A percentile compares a stretch with the other conserved stretches of the same genome.
These are phyloP conservation scores for Oligia strigilis DNA, from an alignment of 2,888 invertebrate species.

Conservation along the genomic window DNA sequence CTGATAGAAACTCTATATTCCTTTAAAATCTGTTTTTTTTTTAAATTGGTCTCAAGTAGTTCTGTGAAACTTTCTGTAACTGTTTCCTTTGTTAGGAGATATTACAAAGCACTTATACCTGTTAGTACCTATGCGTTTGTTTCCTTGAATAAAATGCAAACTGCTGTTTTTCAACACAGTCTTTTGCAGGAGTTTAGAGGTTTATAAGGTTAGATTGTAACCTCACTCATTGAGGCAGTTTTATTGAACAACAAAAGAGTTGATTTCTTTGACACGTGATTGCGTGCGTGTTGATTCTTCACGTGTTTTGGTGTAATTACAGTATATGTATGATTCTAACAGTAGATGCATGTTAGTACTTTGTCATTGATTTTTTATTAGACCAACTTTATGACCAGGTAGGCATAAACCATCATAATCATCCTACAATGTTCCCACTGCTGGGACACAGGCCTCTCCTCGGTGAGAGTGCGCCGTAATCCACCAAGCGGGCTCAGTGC, in stretches of 20 bases:
- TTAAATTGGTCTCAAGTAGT: constrained; percentile 22
- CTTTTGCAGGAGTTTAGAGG: too few relatives aligned
- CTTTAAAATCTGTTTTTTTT: constrained; percentile 24
- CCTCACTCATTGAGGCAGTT: neutral
- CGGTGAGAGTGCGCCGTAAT: too few relatives aligned
- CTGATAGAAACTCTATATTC: constrained; percentile 7
- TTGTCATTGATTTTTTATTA: neutral
- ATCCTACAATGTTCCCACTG: too few relatives aligned
- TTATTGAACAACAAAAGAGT: neutral
- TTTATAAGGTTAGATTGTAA: too few relatives aligned
- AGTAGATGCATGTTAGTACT: neutral
- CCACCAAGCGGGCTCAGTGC: too few relatives aligned
- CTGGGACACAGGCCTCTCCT: too few relatives aligned
- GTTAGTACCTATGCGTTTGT: neutral
- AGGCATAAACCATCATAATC: neutral
- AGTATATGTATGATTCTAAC: neutral
- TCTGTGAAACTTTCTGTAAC: neutral
- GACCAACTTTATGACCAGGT: neutral
- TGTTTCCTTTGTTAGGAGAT: neutral
- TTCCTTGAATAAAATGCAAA: neutral
- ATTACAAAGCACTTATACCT: neutral
- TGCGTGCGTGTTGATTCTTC: too few relatives aligned
- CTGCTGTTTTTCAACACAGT: neutral
- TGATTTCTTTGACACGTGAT: neutral
- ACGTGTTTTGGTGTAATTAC: too few relatives aligned